Evolutionary conservation across 2,888 invertebrate genomes (phyloP), one percentile per base, ranked within the genome.

Genomic region (Palloptera scutellata): DNA sequence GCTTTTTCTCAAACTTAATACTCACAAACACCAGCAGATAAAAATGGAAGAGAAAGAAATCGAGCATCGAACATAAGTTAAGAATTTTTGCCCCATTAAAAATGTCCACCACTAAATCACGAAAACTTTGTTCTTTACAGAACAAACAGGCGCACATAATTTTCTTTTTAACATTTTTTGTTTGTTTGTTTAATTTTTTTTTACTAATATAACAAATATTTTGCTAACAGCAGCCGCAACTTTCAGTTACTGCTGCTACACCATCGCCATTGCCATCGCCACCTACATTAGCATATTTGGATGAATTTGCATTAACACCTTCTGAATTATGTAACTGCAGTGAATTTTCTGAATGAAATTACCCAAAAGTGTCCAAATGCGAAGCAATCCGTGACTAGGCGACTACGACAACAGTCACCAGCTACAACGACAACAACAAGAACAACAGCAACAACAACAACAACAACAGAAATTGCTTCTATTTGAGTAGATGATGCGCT

Each of bases 291-390:
- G 80, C 79, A 79, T 79, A 80, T 80, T 78, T 75, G 74, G 75
- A 64, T 13, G 68, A 73, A 80, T 79, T 79, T 79, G 79, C 81
- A 79, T 81, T 80, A 79, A 79, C 79, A 79, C 79, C 79, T 79
- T 78, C 79, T 78, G 75, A 74, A 77, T 79, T 81, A 81, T 78
- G 79, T 79, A 79, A 78, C 76, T 75, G 73, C 73, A 68, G 64
- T 71, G 73, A 68, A 73, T 69, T 70, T 30, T 67, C 69, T 65
- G 69, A 66, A 64, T 61, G 65, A 67, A 67, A 64, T 67, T 64
- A 63, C 58, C 65, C 40, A 45, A 61, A 53, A 53, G 61, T 53
- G 52, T 61, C n/a, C 54, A 53, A 62, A 43, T 48, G 45, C 30
- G 42, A 19, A 19, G 41, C 19, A 42, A 30, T 54, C 54, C 66